Percentiles rank a stretch among this genome's conserved stretches.
Evolutionary conservation across 2,113 vertebrate species (phyloP).

Genomic region (Archilochus colubris): DNA sequence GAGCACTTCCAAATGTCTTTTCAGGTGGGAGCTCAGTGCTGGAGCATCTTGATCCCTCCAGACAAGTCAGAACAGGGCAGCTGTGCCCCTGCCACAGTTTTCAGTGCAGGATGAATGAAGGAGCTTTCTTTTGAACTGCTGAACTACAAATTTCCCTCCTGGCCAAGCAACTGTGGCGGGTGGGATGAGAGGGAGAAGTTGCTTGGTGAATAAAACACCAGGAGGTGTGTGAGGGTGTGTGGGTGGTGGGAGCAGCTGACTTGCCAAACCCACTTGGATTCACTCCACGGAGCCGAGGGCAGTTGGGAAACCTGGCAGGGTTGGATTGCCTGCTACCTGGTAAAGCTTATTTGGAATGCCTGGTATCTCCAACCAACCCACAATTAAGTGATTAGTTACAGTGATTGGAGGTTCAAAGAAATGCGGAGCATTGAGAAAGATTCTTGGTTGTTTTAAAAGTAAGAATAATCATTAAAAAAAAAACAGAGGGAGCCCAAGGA

Average conservation of each 20-base stretch:
- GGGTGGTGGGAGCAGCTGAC: conserved; percentile 35
- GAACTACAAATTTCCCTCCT: conserved; percentile 25
- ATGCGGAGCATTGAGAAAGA: not conserved
- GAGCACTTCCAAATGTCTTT: not conserved
- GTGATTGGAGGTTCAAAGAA: not conserved
- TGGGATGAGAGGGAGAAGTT: not conserved
- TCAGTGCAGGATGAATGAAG: not conserved
- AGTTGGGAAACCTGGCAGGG: not conserved
- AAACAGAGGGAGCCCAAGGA: not conserved
- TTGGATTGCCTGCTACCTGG: not conserved
- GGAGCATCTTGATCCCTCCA: conserved; percentile 64
- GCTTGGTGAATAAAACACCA: not conserved
- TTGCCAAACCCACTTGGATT: conserved; percentile 16
- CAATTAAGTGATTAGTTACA: not conserved
- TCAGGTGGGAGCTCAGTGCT: not conserved
- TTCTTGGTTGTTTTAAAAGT: not conserved
- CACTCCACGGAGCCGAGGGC: rapidly evolving
- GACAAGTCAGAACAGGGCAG: conserved; percentile 81
- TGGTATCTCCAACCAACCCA: not conserved
- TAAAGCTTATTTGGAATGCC: conserved; percentile 26
- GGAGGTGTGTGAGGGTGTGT: not conserved
- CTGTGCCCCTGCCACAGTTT: conserved; percentile 53
- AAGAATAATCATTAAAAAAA: not conserved
- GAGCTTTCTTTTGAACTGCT: conserved; percentile 45
- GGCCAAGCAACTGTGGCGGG: not conserved